Evolutionary conservation across 2,113 vertebrate genomes (phyloP).

Genomic region (Brachypteracias leptosomus): DNA sequence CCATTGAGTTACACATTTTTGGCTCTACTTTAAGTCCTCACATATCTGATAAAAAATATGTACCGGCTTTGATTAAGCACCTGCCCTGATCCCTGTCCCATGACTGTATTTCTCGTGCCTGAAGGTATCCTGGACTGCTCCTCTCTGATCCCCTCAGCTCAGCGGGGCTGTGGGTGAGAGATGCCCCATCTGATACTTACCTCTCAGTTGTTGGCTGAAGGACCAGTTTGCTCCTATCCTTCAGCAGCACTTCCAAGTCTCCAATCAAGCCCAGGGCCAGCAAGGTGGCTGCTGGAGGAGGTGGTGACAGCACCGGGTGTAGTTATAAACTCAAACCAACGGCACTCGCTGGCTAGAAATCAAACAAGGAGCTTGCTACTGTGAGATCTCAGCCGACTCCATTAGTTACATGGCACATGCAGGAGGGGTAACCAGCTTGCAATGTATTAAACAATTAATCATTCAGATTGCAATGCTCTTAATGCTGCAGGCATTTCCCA

Average conservation of each 20-base stretch:
- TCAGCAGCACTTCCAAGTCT: neutral
- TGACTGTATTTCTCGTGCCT: neutral
- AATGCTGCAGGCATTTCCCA: neutral
- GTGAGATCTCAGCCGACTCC: neutral
- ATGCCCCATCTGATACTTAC: neutral
- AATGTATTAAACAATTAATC: conserved; percentile 53
- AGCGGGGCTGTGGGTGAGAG: neutral
- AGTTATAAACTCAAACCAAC: neutral
- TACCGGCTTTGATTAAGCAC: neutral
- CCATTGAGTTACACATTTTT: neutral
- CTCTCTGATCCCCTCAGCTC: neutral
- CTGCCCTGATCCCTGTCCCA: neutral
- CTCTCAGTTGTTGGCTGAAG: neutral
- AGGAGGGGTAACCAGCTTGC: conserved; percentile 31
- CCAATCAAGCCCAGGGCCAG: neutral
- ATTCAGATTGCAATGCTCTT: neutral
- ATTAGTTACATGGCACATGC: conserved; percentile 23
- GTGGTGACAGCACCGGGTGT: neutral
- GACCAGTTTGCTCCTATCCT: neutral
- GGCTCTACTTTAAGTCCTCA: neutral
- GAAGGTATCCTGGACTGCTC: neutral
- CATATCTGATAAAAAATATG: neutral
- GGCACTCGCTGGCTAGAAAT: neutral
- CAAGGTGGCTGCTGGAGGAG: neutral
- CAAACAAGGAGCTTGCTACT: conserved; percentile 5